Conservation (phyloP, 1,140 invertebrate species). For the Colletes gigas region DNA sequence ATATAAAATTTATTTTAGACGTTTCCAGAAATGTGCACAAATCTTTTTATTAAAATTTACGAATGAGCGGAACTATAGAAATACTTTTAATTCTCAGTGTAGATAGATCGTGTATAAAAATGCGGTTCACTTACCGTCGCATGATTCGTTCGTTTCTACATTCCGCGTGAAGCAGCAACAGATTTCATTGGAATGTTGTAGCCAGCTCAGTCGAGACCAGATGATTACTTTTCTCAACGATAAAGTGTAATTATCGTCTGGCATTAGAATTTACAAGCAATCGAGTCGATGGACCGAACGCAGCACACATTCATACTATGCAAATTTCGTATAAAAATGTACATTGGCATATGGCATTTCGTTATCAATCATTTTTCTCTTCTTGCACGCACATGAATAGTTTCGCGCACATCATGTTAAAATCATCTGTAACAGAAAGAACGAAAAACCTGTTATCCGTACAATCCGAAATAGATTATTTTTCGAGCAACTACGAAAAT, state of each 20-base stretch:
- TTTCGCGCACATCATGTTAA: conserved; percentile 87
- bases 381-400: conserved; percentile 89
- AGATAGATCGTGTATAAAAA: neutral
- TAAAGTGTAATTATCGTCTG: neutral
- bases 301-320: neutral
- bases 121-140: neutral
- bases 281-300: neutral
- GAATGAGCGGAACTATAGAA: too few relatives aligned
- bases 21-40: too few relatives aligned
- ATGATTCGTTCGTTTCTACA: neutral
- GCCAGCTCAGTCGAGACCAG: neutral
- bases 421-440: conserved; percentile 79
- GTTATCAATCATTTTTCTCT: conserved; percentile 79
- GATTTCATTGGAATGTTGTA: conserved; percentile 12
- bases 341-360: neutral
- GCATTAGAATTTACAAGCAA: neutral
- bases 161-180: neutral
- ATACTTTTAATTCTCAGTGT: too few relatives aligned
- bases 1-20: too few relatives aligned
- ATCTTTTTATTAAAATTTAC: too few relatives aligned
- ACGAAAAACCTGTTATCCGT: too few relatives aligned
- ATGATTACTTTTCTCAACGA: neutral
- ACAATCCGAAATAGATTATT: too few relatives aligned
- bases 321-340: conserved; percentile 2
- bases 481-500: too few relatives aligned